phyloP scores from a whole-genome alignment of 2,113 vertebrate species.

The Phalacrocorax aristotelis region DNA sequence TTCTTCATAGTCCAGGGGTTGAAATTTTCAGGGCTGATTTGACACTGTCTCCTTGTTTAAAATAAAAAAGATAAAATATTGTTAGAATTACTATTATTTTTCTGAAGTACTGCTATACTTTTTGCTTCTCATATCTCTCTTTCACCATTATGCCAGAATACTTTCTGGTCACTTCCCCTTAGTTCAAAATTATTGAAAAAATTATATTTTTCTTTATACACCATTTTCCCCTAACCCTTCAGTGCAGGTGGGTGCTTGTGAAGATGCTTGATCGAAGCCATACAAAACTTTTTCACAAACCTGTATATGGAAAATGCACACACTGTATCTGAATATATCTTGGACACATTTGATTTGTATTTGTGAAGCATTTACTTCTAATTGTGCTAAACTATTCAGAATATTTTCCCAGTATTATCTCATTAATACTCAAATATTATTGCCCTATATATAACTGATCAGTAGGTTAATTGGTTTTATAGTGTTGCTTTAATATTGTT shows the following conservation, averaged over 20 bases:
- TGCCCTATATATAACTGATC: background rate
- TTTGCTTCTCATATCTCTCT: fast-evolving
- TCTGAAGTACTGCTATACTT: background rate
- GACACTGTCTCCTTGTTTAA: background rate
- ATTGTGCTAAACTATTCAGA: background rate
- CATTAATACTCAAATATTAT: background rate
- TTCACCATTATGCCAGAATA: background rate
- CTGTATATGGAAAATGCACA: background rate
- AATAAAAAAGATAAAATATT: background rate
- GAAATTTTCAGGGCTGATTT: background rate
- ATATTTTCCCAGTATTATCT: background rate
- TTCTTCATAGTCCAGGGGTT: background rate
- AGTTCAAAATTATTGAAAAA: background rate
- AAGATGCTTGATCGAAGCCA: background rate
- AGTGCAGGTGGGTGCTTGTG: background rate
- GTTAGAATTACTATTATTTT: background rate
- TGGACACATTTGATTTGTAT: background rate
- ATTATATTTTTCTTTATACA: background rate
- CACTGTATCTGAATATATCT: background rate
- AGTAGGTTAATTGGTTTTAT: conserved; percentile 1
- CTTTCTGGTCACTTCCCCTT: background rate
- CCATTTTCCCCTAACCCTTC: background rate
- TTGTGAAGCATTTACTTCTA: background rate
- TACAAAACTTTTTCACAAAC: background rate
- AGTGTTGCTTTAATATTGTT: background rate